These are phyloP conservation scores for Corythaeola cristata DNA, from an alignment of 2,113 vertebrate species.

Conservation along the genomic window DNA sequence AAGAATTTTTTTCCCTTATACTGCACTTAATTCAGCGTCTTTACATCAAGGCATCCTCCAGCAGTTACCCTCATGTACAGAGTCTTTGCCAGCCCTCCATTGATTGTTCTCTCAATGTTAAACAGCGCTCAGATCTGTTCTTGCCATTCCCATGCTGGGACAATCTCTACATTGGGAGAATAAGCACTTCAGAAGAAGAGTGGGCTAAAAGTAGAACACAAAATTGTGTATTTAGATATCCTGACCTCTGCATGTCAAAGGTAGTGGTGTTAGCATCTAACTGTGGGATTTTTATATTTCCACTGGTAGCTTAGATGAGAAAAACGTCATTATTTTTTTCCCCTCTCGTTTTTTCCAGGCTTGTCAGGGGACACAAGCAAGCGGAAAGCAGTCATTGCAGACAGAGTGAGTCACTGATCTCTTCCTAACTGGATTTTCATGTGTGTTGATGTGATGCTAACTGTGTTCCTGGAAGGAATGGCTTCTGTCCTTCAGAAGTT, in stretches of 20 bases:
- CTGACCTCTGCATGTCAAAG: not conserved
- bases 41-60: not conserved
- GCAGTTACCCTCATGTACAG: not conserved
- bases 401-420: constrained; percentile 82
- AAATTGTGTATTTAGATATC: not conserved
- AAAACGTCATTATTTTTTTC: not conserved
- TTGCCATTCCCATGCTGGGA: not conserved
- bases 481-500: not conserved
- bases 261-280: not conserved
- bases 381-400: constrained; percentile 86
- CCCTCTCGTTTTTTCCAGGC: constrained; percentile 71
- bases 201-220: not conserved
- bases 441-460: not conserved
- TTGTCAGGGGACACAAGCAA: constrained; percentile 88
- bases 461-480: not conserved
- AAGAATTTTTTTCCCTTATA: not conserved
- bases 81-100: not conserved
- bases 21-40: not conserved
- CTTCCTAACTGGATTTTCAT: not conserved
- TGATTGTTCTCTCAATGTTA: not conserved
- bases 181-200: not conserved
- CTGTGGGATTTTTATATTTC: not conserved
- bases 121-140: not conserved
- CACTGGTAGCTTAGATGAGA: not conserved
- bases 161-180: not conserved